Base-by-base conservation (phyloP, 2,888 invertebrate species). In the Ryuthela nishihirai region DNA sequence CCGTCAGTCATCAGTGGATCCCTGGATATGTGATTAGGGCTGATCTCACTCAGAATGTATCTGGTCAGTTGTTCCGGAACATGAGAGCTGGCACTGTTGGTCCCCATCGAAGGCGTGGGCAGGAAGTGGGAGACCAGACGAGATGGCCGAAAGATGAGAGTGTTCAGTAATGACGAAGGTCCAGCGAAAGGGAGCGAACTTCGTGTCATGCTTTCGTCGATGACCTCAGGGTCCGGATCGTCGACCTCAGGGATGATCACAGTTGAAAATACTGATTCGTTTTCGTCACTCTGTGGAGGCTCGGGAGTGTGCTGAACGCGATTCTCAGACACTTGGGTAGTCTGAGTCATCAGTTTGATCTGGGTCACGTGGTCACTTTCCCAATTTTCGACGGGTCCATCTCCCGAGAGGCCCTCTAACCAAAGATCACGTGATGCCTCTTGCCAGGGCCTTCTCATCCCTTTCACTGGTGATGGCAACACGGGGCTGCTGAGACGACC, bases 161-260 rank as follows among this genome's bases (percentile, higher is more conserved):
- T 60, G 21, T 60, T 54, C 39, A 60, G 49, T 47, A 60, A 50
- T 12, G 60, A 60, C 3, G 60, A 60, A 32, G 60, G 60, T 12
- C 60, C 60, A 6, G 50, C 34, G 23, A 44, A 60, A 5, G 32
- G 24, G 5, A 40, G 18, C 5, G 60, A 60, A 6, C 24, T 46
- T 15, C 54, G 41, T 17, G 48, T 54, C 9, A 60, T n/a, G 1
- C 39, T 3, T 12, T 47, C 53, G 25, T 53, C 53, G 6, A 59
- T 53, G 20, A 48, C 18, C 10, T 38, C 44, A 0, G 53, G 53
- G 18, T 53, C 52, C 0, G 47, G 43, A 9, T 43, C 43, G 9
- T 40, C 39, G 0, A 34, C 39, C 32, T 46, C 52, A 15, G 56
- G 41, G n/a, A n/a, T n/a, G n/a, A n/a, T n/a, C n/a, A n/a, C n/a